These are phyloP conservation scores for Malaclemys terrapin DNA, from an alignment of 2,113 vertebrate genomes.

Conservation along the genomic window DNA sequence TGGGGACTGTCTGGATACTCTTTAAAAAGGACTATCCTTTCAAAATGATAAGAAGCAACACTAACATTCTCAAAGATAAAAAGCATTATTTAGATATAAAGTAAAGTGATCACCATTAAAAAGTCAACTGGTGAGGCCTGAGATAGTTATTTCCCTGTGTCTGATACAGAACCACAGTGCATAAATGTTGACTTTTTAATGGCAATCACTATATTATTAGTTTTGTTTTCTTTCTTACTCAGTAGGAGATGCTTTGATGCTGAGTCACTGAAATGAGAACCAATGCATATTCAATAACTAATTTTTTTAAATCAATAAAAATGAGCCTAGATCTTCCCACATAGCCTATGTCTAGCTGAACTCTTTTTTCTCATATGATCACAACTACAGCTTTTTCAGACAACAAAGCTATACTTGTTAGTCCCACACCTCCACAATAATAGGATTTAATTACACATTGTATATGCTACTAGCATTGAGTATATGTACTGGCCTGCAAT, in stretches of 20 bases:
- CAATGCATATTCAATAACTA: constrained; percentile 34
- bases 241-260: constrained; percentile 39
- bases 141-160: constrained; percentile 34
- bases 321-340: neutral
- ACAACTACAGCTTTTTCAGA: neutral
- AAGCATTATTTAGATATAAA: neutral
- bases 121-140: constrained; percentile 38
- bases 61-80: neutral
- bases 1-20: neutral
- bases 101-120: neutral
- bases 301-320: neutral
- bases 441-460: neutral
- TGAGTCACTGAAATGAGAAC: constrained; percentile 45
- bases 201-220: constrained; percentile 15
- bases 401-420: constrained; percentile 5
- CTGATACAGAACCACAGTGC: neutral
- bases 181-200: neutral
- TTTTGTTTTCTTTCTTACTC: constrained; percentile 43
- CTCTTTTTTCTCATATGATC: neutral
- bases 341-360: neutral
- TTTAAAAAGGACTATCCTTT: constrained; percentile 30
- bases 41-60: neutral
- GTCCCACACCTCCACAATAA: constrained; percentile 15
- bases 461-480: neutral
- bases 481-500: neutral